phyloP scores from a whole-genome alignment of 2,113 vertebrate species.

The Tragelaphus strepsiceros region DNA sequence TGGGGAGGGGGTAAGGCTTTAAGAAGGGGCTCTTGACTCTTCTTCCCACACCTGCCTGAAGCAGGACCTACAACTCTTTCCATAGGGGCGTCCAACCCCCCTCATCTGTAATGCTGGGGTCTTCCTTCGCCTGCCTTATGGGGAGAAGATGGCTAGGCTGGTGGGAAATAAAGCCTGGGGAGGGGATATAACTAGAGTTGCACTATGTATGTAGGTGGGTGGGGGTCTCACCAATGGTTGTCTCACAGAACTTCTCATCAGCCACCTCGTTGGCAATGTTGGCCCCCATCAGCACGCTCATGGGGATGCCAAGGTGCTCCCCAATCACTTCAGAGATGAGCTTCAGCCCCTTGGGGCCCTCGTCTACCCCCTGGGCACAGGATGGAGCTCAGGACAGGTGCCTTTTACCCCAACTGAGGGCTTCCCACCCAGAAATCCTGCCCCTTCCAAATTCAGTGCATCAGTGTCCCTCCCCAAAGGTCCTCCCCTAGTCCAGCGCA shows the following conservation, averaged over 20 bases:
- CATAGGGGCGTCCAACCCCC: background rate
- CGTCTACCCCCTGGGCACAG: constrained; percentile 89
- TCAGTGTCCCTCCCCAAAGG: background rate
- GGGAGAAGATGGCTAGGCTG: background rate
- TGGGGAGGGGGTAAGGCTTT: background rate
- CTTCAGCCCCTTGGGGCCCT: constrained; percentile 92
- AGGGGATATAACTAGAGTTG: background rate
- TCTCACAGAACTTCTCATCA: constrained; percentile 97
- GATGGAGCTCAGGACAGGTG: constrained; percentile 17
- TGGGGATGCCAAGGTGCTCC: constrained; percentile 87
- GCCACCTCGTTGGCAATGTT: constrained; percentile 97
- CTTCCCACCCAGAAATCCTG: background rate
- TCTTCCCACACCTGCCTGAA: background rate
- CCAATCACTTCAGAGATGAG: constrained; percentile 95
- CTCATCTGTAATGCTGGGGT: background rate
- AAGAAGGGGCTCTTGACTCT: background rate
- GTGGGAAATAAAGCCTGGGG: background rate
- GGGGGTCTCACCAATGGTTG: constrained; percentile 90
- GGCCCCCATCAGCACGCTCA: constrained; percentile 96
- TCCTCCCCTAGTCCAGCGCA: background rate
- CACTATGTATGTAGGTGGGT: background rate
- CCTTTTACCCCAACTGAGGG: background rate
- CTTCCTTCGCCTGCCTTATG: background rate
- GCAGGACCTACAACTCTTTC: background rate
- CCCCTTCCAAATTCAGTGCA: background rate